These are phyloP conservation scores for Nematostella vectensis DNA, from an alignment of 92 coral and sea anemone genomes.

Conservation along the genomic window DNA sequence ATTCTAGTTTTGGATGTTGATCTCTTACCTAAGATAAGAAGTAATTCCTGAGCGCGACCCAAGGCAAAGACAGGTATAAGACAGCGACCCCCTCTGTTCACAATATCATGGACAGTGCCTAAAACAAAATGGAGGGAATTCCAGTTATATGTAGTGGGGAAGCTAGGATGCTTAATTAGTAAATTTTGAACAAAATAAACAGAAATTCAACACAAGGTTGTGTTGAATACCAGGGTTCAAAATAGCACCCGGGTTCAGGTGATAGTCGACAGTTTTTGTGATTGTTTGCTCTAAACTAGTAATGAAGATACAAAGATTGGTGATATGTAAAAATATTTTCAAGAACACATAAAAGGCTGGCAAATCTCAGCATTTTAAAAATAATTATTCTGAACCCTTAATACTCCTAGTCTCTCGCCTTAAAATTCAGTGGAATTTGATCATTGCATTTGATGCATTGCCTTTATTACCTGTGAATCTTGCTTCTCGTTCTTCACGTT, in stretches of 20 bases:
- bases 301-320: no score
- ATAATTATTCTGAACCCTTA: no score
- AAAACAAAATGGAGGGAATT: neutral
- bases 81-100: slow-evolving; percentile 96
- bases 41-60: slow-evolving; percentile 78
- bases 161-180: neutral
- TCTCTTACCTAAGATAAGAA: slow-evolving; percentile 77
- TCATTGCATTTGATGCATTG: no score
- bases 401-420: no score
- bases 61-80: slow-evolving; percentile 94
- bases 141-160: neutral
- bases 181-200: neutral
- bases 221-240: no score
- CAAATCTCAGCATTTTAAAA: no score
- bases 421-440: no score
- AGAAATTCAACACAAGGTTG: neutral
- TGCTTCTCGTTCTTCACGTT: slow-evolving; percentile 88
- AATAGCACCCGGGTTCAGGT: no score
- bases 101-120: slow-evolving; percentile 98
- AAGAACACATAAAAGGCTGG: no score
- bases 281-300: no score
- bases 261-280: no score
- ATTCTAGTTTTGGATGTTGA: neutral
- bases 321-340: no score
- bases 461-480: slow-evolving; percentile 76